Evolutionary conservation across 2,888 invertebrate species (phyloP), one percentile per base, ranked within the genome.

Genomic region (Slavum lentiscoides): DNA sequence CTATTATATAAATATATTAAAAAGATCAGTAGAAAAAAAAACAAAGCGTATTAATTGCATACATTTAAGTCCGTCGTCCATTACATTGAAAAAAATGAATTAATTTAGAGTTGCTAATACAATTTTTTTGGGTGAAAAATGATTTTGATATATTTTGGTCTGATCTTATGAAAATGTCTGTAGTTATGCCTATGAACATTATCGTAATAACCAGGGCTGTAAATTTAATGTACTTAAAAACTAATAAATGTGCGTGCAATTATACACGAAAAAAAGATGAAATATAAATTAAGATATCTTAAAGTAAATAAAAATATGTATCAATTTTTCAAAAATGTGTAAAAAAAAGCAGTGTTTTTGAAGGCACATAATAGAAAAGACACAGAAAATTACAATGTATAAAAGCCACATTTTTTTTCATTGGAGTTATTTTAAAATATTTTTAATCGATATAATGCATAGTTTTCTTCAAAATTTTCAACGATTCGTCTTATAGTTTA

Each of bases 401-500:
- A 23, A 61, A 61, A 13, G n/a, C 61, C 61, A 61, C 23, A 13
- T 23, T 61, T 61, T 2, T 23, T 23, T 61, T 61, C 23, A 61
- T 61, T 23, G 23, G 61, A 23, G 9, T 7, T 11, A 23, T 23
- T 61, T 61, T 11, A 9, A 61, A 61, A 23, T 61, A 61, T 21
- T 61, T 23, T 61, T 61, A 11, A 61, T 61, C 9, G 61, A n/a
- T n/a, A 23, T 8, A 61, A 0, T 23, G 1, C 23, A 0, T 23
- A 8, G 23, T 23, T 61, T 23, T 61, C 61, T 9, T 30, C 62
- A 23, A 62, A 30, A 23, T 2, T 30, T 30, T 62, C 62, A 9
- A 62, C 37, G 30, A 62, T 62, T 15, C 11, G 11, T 69, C 75
- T 74, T 58, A 84, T 80, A n/a, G n/a, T n/a, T n/a, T n/a, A n/a